These are phyloP conservation scores for Apteryx owenii DNA, from an alignment of 2,113 vertebrate species.

Conservation along the genomic window DNA sequence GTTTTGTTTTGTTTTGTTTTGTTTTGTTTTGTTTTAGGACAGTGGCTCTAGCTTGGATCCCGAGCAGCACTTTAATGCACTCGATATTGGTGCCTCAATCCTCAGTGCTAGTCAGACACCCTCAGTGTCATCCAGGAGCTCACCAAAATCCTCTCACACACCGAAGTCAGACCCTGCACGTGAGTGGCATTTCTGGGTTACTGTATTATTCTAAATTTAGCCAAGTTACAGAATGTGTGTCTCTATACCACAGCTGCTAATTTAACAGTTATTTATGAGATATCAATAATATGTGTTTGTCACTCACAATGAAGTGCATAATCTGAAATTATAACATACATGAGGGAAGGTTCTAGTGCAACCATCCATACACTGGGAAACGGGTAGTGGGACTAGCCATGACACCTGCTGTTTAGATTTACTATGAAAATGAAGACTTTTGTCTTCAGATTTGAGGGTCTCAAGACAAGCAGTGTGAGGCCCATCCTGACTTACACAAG, in stretches of 20 bases:
- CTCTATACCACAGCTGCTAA: neutral
- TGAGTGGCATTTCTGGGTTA: constrained; percentile 63
- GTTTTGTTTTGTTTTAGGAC: constrained; percentile 68
- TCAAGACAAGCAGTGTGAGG: neutral
- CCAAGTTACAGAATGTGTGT: neutral
- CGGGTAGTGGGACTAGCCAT: neutral
- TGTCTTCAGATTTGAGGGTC: neutral
- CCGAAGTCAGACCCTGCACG: constrained; percentile 76
- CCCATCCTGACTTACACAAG: neutral
- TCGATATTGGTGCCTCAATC: constrained; percentile 73
- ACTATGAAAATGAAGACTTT: neutral
- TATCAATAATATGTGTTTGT: fast-evolving
- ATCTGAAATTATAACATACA: neutral
- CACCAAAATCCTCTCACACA: constrained; percentile 78
- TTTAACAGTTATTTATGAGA: neutral
- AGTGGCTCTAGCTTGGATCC: constrained; percentile 70
- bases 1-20: neutral
- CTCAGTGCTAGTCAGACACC: constrained; percentile 74
- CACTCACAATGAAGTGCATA: neutral
- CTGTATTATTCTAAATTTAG: neutral
- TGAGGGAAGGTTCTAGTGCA: neutral
- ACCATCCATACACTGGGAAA: neutral
- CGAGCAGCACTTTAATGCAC: constrained; percentile 74
- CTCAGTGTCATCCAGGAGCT: constrained; percentile 79
- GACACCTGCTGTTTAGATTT: neutral